A percentile compares a stretch with the other conserved stretches of the same genome.
phyloP scores from a whole-genome alignment of 2,888 invertebrate genomes.

The Drosophila mercatorum region DNA sequence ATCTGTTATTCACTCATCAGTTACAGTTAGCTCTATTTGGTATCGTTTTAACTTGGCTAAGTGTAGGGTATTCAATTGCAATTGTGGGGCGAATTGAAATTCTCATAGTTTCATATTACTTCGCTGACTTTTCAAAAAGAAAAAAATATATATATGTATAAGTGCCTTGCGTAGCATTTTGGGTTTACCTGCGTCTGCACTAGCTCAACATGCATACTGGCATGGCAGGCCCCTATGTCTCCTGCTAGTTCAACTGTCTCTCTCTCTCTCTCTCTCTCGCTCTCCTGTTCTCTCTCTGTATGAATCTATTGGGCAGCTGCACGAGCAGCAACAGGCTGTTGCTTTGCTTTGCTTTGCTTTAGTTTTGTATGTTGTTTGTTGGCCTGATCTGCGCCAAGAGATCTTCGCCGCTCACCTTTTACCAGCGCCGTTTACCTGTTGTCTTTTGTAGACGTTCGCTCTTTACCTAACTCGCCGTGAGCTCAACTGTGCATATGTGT shows the following conservation, averaged over 20 bases:
- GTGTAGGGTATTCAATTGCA: conserved; percentile 40
- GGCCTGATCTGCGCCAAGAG: conserved; percentile 62
- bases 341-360: conserved; percentile 51
- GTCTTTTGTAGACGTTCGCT: conserved; percentile 42
- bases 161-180: conserved; percentile 51
- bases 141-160: neutral
- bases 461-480: conserved; percentile 39
- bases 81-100: conserved; percentile 21
- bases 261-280: neutral
- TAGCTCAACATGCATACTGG: conserved; percentile 19
- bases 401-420: conserved; percentile 68
- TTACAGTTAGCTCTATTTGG: neutral
- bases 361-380: conserved; percentile 43
- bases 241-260: conserved; percentile 36
- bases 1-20: neutral
- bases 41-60: neutral
- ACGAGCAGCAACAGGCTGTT: conserved; percentile 55
- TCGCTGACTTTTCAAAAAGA: conserved; percentile 52
- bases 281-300: conserved; percentile 6
- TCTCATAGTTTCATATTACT: conserved; percentile 59
- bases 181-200: conserved; percentile 49
- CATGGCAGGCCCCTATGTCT: conserved; percentile 27
- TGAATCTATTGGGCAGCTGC: conserved; percentile 65
- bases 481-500: conserved; percentile 6
- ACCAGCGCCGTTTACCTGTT: conserved; percentile 66